These are phyloP conservation scores for Coracias cyanogaster DNA, from an alignment of 2,797 vertebrate species.

Conservation along the genomic window DNA sequence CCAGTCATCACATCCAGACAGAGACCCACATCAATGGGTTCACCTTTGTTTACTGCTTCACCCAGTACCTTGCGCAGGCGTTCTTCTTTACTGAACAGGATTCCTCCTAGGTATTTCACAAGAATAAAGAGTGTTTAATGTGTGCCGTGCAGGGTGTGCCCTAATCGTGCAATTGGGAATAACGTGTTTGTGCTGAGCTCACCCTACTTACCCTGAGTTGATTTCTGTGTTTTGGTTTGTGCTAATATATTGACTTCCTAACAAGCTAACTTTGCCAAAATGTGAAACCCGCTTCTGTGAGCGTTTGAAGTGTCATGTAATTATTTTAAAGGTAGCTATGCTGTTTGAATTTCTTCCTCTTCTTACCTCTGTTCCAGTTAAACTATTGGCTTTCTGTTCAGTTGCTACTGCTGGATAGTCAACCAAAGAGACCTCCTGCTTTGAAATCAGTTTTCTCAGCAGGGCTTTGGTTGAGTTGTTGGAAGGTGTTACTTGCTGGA, in stretches of 20 bases:
- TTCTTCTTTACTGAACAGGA: conserved; percentile 84
- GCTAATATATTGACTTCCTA: conserved; percentile 55
- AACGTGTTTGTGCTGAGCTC: conserved; percentile 15
- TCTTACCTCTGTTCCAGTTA: neutral
- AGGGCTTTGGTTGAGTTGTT: neutral
- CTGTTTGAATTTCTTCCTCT: neutral
- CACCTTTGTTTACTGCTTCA: conserved; percentile 80
- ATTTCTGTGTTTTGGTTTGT: neutral
- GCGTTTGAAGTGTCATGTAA: neutral
- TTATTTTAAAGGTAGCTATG: neutral
- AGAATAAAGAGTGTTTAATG: conserved; percentile 16
- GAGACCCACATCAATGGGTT: conserved; percentile 75
- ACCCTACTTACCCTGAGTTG: neutral
- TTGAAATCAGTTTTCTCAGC: neutral
- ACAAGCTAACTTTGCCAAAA: neutral
- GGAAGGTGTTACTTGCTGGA: neutral
- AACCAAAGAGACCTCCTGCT: neutral
- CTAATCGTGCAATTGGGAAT: neutral
- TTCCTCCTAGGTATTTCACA: conserved; percentile 91
- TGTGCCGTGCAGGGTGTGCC: conserved; percentile 67
- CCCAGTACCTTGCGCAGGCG: conserved; percentile 81
- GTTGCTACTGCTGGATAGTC: neutral
- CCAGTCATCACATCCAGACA: conserved; percentile 77
- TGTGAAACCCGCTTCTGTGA: neutral
- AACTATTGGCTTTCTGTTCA: neutral